Base-by-base conservation (phyloP, 2,888 invertebrate species). In the Cerastis leucographa region DNA sequence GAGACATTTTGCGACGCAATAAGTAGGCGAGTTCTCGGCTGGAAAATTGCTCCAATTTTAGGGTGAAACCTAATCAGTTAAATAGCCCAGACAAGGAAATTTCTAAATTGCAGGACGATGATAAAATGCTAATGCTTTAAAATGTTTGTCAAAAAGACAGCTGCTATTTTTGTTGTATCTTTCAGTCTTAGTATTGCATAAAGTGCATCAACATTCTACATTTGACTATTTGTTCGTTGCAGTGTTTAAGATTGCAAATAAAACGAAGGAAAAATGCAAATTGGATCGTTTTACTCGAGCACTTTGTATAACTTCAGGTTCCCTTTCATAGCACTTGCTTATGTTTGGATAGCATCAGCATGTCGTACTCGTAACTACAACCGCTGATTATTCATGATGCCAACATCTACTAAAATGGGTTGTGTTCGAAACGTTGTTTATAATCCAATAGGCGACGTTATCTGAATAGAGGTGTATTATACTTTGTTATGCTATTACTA, bases 41-140 rank as follows among this genome's bases (percentile, higher is more conserved):
- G 95, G 94, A 96, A 96, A 95, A 96, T 96, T 96, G 93, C 92
- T 91, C 89, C 93, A 94, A 94, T 94, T 95, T 92, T 89, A 89
- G 92, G 93, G 92, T 90, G 92, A 88, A 78, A 91, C 85, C 89
- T 94, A 92, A 94, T 94, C 93, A 94, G 91, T 86, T 92, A 92
- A 94, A 93, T 93, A 90, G 90, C 91, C 85, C 88, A 89, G 86
- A 91, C 89, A 91, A 91, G 92, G 89, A 91, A 91, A 90, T 90
- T 89, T 89, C 85, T 83, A 82, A 82, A 87, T 73, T 67, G 81
- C 81, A 78, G 81, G 80, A 81, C 76, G 75, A 76, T 75, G 78
- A 81, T 78, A 73, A 44, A 80, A 82, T 85, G 85, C 82, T 42
- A 78, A 76, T 61, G 46, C 29, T 82, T 69, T 51, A 25, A 9